Evolutionary conservation across 2,113 vertebrate species (phyloP), one percentile per base, ranked within the genome.

Genomic region (Leiothrix lutea): DNA sequence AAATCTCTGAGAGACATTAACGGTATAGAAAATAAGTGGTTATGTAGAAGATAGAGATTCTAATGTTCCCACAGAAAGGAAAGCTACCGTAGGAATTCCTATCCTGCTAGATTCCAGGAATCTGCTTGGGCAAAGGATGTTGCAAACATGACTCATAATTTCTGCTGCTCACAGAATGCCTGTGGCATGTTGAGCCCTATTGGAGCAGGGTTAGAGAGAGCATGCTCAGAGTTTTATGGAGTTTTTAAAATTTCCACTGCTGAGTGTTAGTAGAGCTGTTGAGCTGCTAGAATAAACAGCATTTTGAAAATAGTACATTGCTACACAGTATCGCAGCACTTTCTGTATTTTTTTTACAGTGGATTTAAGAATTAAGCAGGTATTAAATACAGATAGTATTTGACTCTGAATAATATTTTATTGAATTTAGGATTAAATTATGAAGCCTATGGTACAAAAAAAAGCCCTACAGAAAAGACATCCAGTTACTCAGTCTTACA

Each of bases 101-200:
- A 22, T 91, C 87, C 73, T 82, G 51, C 61, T 50, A 23, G 42
- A 38, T 85, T 94, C 95, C 75, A 78, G 73, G 90, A 91, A 93
- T 93, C 75, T 5, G 12, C 74, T 80, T 31, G 48, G 75, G 79
- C 86, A 92, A 88, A 80, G 80, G 81, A 92, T 80, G 79, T 95
- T 86, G 90, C 87, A 90, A 78, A 93, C 69, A 65, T 96, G 93
- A 95, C 79, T 96, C 94, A 91, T 93, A 92, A 83, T 92, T 96
- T 94, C 91, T 96, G 75, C 92, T 53, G 60, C 75, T 86, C 67
- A 38, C 81, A 70, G 79, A 90, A 88, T 36, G 90, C 74, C 64
- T 85, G 66, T 89, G 93, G 92, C 92, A 64, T 91, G 86, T 75
- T 87, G 70, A 88, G 80, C 86, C 64, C 82, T 77, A 67, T 45